Evolutionary conservation across 2,113 vertebrate species (phyloP).

Genomic region (Parotia lawesii): DNA sequence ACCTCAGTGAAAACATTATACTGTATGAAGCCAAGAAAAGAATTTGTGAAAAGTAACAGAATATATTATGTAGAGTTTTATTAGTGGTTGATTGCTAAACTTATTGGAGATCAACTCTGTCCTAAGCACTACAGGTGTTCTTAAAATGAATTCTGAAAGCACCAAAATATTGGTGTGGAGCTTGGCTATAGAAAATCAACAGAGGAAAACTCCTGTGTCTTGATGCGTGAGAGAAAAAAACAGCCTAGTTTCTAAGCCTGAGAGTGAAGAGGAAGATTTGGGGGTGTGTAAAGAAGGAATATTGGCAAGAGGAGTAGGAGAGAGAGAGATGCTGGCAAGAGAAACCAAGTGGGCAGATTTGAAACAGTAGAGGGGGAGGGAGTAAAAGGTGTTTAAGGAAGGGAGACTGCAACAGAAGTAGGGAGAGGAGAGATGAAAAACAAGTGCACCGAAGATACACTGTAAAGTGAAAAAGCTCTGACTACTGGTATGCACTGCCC

Average conservation of each 20-base stretch:
- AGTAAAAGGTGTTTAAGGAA: slow-evolving; percentile 5
- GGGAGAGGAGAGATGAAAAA: not conserved
- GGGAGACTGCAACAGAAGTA: not conserved
- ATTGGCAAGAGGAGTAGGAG: slow-evolving; percentile 4
- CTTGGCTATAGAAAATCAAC: not conserved
- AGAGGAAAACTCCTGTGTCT: not conserved
- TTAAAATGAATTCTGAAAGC: not conserved
- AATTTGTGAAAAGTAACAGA: not conserved
- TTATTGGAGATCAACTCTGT: not conserved
- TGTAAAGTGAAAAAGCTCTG: not conserved
- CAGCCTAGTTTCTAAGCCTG: not conserved
- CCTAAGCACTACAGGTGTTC: not conserved
- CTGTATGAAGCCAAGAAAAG: not conserved
- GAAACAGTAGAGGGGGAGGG: not conserved
- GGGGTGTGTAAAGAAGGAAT: not conserved
- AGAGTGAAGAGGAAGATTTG: not conserved
- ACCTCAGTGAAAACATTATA: not conserved
- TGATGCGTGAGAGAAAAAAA: not conserved
- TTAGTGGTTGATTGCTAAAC: not conserved
- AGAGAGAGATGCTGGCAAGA: slow-evolving; percentile 11
- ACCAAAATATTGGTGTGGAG: not conserved
- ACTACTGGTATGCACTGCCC: not conserved
- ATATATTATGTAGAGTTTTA: not conserved
- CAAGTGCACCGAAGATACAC: not conserved
- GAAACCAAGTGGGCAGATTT: slow-evolving; percentile 44